Base-by-base conservation (phyloP, 92 coral and sea anemone species). In the Meandrina meandrites region DNA sequence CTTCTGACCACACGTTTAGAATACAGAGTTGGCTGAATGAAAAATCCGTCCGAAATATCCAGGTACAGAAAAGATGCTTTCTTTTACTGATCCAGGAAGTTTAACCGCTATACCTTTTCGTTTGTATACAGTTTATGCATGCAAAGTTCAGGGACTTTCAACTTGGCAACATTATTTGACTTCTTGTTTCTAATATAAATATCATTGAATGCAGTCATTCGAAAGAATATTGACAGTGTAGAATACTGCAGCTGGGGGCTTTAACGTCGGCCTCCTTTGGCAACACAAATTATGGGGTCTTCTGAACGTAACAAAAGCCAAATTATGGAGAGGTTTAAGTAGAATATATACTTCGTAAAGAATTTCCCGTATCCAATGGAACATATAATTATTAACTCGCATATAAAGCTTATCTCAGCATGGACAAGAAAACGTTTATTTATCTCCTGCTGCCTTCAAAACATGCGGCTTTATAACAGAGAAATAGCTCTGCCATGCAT, bases 21-120 rank as follows among this genome's bases (percentile, higher is more conserved):
- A 93, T 94, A 79, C 99, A 96, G 76, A 94, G 89, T 75, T 96
- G 99, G 99, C 78, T 96, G 75, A 95, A 90, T 64, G 97, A 96
- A 81, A 95, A 96, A 75, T 93, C 98, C 32, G 93, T 96, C 40
- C 90, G 95, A 60, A 93, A 93, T 60, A 93, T 96, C 42, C 99
- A 96, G 94, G 99, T 96, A 91, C 12, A 37, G 22, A 31, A 40
- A 13, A 8, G 9, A 68, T 36, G 31, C n/a, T 71, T 47, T 30
- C 13, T 48, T 81, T 40, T 36, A 32, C n/a, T n/a, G n/a, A 24
- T 24, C 24, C 11, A 28, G 24, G 27, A n/a, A 15, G 24, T 16
- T 9, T 78, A 32, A 71, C 17, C 50, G 50, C 48, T 73, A 73
- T 40, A 9, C 17, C 22, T 37, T 73, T 21, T 8, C 3, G 17